phyloP scores from a whole-genome alignment of 2,797 vertebrate species.

The Syngnathus acus region DNA sequence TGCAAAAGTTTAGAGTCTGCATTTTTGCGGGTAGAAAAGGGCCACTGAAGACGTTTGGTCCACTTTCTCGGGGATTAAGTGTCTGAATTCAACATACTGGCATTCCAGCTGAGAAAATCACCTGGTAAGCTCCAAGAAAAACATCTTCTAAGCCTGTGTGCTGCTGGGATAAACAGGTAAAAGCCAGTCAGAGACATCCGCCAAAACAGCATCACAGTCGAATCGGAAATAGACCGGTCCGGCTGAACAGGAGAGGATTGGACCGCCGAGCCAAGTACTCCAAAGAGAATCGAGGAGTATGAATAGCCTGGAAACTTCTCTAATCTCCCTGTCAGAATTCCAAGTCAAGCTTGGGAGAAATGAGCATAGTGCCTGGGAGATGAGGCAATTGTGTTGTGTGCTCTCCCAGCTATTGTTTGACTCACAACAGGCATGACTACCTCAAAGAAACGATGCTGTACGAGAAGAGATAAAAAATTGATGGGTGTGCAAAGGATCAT shows the following conservation, averaged over 20 bases:
- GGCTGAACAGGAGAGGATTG: slow-evolving; percentile 53
- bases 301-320: slow-evolving; percentile 67
- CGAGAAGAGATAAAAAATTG: slow-evolving; percentile 2
- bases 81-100: slow-evolving; percentile 59
- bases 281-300: slow-evolving; percentile 38
- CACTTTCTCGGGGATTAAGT: slow-evolving; percentile 61
- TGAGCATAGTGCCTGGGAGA: slow-evolving; percentile 9
- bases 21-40: slow-evolving; percentile 15
- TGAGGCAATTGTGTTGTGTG: slow-evolving; percentile 23
- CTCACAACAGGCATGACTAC: slow-evolving; percentile 5
- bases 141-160: slow-evolving; percentile 64
- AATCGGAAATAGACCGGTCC: slow-evolving; percentile 63
- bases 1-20: slow-evolving; percentile 22
- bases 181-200: slow-evolving; percentile 64
- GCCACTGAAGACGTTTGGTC: slow-evolving; percentile 52
- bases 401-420: slow-evolving; percentile 32
- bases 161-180: slow-evolving; percentile 72
- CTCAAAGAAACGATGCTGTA: slow-evolving; percentile 9
- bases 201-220: slow-evolving; percentile 50
- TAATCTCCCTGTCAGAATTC: slow-evolving; percentile 64
- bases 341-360: slow-evolving; percentile 43
- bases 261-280: slow-evolving; percentile 46
- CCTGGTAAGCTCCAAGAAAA: slow-evolving; percentile 65
- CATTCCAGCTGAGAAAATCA: slow-evolving; percentile 60
- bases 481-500: neutral